Percentiles rank a stretch among this genome's conserved stretches.
Evolutionary conservation across 2,888 invertebrate species (phyloP).

Genomic region (Seira musarum): DNA sequence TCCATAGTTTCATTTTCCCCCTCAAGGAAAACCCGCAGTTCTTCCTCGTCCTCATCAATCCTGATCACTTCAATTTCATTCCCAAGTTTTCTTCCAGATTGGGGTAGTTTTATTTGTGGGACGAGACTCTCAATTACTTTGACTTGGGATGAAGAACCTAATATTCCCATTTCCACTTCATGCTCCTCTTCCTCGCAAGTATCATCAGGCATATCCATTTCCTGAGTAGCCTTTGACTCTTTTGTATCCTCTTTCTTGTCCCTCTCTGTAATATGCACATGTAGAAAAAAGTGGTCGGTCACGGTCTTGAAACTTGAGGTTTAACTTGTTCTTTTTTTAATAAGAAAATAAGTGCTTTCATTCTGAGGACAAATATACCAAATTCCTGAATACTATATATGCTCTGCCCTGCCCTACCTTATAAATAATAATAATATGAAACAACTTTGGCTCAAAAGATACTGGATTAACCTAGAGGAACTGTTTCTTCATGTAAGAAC

Average conservation of each 20-base stretch:
- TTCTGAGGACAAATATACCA: too few species aligned
- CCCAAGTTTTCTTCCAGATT: not conserved
- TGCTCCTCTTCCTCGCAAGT: slow-evolving; percentile 23
- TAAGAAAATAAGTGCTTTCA: too few species aligned
- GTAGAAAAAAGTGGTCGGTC: slow-evolving; percentile 1
- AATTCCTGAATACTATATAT: too few species aligned
- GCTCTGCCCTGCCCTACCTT: too few species aligned
- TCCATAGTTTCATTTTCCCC: not conserved
- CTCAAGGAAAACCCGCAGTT: not conserved
- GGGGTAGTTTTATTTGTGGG: not conserved
- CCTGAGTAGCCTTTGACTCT: too few species aligned
- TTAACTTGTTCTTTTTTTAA: too few species aligned
- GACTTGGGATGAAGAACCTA: slow-evolving; percentile 14
- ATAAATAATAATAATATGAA: too few species aligned
- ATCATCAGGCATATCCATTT: not conserved
- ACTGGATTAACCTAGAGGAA: slow-evolving; percentile 17
- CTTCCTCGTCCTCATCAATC: slow-evolving; percentile 12
- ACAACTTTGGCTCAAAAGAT: not conserved
- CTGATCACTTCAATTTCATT: not conserved
- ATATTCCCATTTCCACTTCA: slow-evolving; percentile 12
- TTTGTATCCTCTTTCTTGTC: not conserved
- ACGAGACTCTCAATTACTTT: slow-evolving; percentile 26
- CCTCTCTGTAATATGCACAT: not conserved
- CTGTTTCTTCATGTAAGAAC: slow-evolving; percentile 45
- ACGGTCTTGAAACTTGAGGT: too few species aligned